Percentiles rank a stretch among this genome's conserved stretches.
Conservation (phyloP, 2,888 invertebrate species). For the Drosophila siamana region DNA sequence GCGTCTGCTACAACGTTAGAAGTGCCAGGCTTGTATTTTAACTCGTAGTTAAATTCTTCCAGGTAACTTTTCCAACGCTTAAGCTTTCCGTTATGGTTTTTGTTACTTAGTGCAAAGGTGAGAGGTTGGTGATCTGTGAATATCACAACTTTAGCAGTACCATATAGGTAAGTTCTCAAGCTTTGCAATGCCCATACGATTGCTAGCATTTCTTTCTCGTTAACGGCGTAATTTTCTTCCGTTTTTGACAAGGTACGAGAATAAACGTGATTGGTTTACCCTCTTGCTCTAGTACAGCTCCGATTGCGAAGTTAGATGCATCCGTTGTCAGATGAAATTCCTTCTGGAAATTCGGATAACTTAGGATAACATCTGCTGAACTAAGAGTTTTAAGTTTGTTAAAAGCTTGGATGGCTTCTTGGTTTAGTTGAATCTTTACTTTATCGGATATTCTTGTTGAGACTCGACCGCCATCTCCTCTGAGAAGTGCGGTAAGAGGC, state of each 20-base stretch:
- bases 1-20: neutral
- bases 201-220: too few relatives aligned
- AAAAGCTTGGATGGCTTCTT: neutral
- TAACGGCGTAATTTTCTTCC: neutral
- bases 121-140: constrained; percentile 1
- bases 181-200: neutral
- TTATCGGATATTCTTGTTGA: neutral
- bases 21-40: neutral
- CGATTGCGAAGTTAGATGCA: neutral
- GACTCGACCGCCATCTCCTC: too few relatives aligned
- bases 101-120: constrained; percentile 7
- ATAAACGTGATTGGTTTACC: neutral
- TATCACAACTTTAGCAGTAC: neutral
- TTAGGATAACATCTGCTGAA: neutral
- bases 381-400: neutral
- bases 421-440: neutral
- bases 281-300: neutral
- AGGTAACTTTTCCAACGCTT: constrained; percentile 43
- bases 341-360: neutral
- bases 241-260: neutral
- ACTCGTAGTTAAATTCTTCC: neutral
- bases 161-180: neutral
- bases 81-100: constrained; percentile 30
- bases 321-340: neutral
- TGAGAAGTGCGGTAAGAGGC: neutral